Conservation (phyloP, 2,888 invertebrate species). For the Tyria jacobaeae region DNA sequence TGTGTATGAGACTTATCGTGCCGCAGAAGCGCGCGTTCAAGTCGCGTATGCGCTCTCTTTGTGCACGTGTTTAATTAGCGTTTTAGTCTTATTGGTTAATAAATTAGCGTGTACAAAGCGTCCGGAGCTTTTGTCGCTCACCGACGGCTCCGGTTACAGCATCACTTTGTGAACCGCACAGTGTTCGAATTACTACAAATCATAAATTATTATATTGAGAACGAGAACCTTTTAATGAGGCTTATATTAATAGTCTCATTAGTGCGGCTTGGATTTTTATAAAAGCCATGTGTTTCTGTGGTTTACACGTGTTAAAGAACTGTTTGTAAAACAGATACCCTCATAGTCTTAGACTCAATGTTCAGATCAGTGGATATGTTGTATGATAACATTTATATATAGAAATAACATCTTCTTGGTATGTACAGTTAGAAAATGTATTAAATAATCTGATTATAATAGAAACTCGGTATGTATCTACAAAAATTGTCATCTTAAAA, state of each 20-base stretch:
- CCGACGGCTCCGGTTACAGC: slow-evolving; percentile 65
- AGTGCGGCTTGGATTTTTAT: neutral
- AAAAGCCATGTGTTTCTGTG: neutral
- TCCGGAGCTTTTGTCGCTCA: slow-evolving; percentile 46
- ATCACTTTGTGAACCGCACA: slow-evolving; percentile 5
- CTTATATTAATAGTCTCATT: neutral
- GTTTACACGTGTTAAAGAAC: neutral
- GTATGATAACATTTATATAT: no score
- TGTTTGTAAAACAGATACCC: neutral
- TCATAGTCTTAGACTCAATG: neutral
- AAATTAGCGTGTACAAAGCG: slow-evolving; percentile 43
- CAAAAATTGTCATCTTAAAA: no score
- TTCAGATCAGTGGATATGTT: neutral
- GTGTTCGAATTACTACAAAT: neutral
- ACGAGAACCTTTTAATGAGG: neutral
- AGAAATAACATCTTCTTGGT: no score
- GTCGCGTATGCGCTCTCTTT: slow-evolving; percentile 26
- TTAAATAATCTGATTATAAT: no score
- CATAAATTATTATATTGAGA: slow-evolving; percentile 11
- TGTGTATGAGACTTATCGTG: slow-evolving; percentile 8
- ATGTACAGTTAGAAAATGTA: no score
- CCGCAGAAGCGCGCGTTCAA: neutral
- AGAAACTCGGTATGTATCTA: no score
- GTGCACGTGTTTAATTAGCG: slow-evolving; percentile 69
- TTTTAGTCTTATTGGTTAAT: slow-evolving; percentile 58